A percentile compares a stretch with the other conserved stretches of the same genome.
phyloP scores from a whole-genome alignment of 2,797 vertebrate species.

The Catamblyrhynchus diadema region DNA sequence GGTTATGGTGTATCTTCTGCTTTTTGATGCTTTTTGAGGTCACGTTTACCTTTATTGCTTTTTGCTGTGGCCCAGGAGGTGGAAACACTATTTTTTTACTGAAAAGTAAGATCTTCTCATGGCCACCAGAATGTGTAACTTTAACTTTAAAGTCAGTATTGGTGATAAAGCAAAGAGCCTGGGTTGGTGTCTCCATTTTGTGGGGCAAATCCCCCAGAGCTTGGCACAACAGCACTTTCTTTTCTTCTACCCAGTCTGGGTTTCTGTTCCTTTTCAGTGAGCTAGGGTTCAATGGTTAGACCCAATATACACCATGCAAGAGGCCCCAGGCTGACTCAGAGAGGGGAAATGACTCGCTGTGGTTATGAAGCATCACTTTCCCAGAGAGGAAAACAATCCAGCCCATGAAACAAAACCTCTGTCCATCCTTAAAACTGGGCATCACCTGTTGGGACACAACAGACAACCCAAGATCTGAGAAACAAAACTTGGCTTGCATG shows the following conservation, averaged over 20 bases:
- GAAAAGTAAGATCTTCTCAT: neutral
- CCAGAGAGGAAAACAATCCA: neutral
- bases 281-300: neutral
- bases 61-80: neutral
- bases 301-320: neutral
- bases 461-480: neutral
- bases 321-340: neutral
- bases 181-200: rapidly evolving
- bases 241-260: neutral
- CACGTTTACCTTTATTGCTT: neutral
- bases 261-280: conserved; percentile 19
- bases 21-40: neutral
- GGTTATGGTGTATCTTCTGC: neutral
- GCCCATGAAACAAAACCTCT: neutral
- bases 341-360: conserved; percentile 8
- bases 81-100: neutral
- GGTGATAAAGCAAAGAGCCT: neutral
- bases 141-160: neutral
- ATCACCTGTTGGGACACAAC: neutral
- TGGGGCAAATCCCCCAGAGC: neutral
- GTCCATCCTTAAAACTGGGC: neutral
- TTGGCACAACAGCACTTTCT: neutral
- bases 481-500: neutral
- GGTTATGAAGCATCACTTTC: neutral
- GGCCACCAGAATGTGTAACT: neutral